phyloP scores from a whole-genome alignment of 2,888 invertebrate species.

The Calameuta idolon region DNA sequence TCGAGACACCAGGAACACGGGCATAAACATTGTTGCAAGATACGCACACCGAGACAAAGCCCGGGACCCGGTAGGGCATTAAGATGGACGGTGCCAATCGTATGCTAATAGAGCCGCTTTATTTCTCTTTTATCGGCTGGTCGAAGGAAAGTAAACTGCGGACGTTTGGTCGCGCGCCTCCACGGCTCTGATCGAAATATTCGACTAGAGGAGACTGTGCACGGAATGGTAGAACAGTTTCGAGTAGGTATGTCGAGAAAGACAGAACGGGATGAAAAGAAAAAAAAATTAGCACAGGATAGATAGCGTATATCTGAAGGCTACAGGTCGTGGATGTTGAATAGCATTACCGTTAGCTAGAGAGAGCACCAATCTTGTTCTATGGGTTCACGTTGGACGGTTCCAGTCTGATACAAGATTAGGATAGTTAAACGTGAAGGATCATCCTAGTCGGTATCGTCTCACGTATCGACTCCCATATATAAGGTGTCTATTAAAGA shows the following conservation, averaged over 20 bases:
- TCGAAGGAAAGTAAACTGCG: slow-evolving; percentile 38
- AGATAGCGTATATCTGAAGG: not conserved
- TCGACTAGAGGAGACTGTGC: slow-evolving; percentile 5
- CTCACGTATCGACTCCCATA: not conserved
- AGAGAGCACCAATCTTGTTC: not conserved
- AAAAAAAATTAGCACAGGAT: not conserved
- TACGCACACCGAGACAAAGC: slow-evolving; percentile 50
- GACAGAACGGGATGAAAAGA: not conserved
- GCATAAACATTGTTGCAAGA: slow-evolving; percentile 62
- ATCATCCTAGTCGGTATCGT: not conserved
- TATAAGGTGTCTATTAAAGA: not conserved
- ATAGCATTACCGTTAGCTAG: not conserved
- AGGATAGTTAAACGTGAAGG: not conserved
- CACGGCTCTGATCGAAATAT: slow-evolving; percentile 27
- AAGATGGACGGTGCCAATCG: slow-evolving; percentile 65
- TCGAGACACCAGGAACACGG: slow-evolving; percentile 58
- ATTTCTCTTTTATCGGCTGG: slow-evolving; percentile 51
- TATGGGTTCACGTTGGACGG: not conserved
- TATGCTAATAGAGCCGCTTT: slow-evolving; percentile 61
- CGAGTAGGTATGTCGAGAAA: not conserved
- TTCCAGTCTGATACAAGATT: not conserved
- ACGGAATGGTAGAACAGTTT: not conserved
- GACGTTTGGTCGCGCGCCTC: slow-evolving; percentile 8
- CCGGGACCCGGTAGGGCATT: slow-evolving; percentile 46
- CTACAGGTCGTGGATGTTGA: not conserved